A percentile compares a stretch with the other conserved stretches of the same genome.
Conservation (phyloP, 1,140 invertebrate genomes). For the Lordiphosa clarofinis region DNA sequence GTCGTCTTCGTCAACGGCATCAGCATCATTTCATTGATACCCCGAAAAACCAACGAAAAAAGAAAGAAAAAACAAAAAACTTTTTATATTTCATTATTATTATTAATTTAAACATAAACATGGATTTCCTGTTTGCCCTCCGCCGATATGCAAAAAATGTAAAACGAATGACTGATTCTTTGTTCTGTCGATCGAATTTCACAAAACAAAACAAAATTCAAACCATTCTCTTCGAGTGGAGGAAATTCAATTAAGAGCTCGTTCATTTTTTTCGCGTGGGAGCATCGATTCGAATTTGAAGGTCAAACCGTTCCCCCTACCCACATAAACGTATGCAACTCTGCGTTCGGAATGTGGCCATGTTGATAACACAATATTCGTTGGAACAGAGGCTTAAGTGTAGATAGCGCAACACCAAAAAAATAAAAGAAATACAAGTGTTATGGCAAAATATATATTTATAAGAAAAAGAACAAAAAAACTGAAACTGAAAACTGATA, state of each 20-base stretch:
- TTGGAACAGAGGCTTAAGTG: no score
- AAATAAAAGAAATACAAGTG: no score
- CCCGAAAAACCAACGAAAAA: conserved; percentile 23
- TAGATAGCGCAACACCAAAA: no score
- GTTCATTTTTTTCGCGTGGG: conserved; percentile 56
- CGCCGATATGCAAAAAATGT: conserved; percentile 64
- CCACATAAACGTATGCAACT: no score
- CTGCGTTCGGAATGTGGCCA: no score
- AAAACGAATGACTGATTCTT: conserved; percentile 52
- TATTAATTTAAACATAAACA: conserved; percentile 78
- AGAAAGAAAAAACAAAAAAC: conserved; percentile 6
- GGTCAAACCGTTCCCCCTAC: conserved; percentile 11
- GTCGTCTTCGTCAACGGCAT: conserved; percentile 11
- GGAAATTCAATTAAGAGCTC: conserved; percentile 75
- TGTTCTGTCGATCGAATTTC: conserved; percentile 73
- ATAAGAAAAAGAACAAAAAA: no score
- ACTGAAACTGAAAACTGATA: no score
- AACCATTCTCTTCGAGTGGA: conserved; percentile 26
- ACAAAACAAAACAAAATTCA: conserved; percentile 28
- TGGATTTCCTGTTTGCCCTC: conserved; percentile 72
- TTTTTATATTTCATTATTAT: conserved; percentile 24
- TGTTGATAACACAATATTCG: no score
- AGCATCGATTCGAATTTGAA: conserved; percentile 67
- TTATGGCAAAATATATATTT: no score
- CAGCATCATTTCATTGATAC: conserved; percentile 64